These are phyloP conservation scores for Hydrolagus colliei DNA, from an alignment of 2,797 vertebrate species.

Conservation along the genomic window DNA sequence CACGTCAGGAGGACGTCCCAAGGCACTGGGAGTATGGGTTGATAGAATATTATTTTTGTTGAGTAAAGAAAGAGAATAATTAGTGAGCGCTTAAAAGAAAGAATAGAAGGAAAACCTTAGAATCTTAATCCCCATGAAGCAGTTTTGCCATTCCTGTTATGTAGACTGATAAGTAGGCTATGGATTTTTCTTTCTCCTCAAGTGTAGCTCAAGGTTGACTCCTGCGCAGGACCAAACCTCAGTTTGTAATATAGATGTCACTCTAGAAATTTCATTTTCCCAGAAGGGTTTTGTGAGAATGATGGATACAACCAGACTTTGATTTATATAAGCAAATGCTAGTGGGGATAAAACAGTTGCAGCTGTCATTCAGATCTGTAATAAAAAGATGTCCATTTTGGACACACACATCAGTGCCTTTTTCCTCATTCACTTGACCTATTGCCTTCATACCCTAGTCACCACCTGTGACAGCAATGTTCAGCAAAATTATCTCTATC, in stretches of 20 bases:
- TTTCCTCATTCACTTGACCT: not conserved
- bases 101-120: not conserved
- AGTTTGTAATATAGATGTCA: not conserved
- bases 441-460: not conserved
- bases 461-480: too few species aligned
- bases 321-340: not conserved
- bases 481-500: too few species aligned
- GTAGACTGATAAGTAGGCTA: not conserved
- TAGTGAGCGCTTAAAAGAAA: not conserved
- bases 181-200: not conserved
- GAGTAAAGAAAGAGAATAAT: not conserved
- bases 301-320: not conserved
- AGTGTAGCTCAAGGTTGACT: not conserved
- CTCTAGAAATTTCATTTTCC: not conserved
- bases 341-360: not conserved
- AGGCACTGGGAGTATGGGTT: too few species aligned
- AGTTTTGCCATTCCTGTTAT: not conserved
- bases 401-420: not conserved
- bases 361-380: not conserved
- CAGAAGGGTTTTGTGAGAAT: not conserved
- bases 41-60: too few species aligned
- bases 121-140: not conserved
- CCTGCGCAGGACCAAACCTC: not conserved
- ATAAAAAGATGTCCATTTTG: not conserved
- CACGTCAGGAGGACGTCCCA: too few species aligned